phyloP scores from a whole-genome alignment of 2,888 invertebrate genomes.

The Fragum sueziense region DNA sequence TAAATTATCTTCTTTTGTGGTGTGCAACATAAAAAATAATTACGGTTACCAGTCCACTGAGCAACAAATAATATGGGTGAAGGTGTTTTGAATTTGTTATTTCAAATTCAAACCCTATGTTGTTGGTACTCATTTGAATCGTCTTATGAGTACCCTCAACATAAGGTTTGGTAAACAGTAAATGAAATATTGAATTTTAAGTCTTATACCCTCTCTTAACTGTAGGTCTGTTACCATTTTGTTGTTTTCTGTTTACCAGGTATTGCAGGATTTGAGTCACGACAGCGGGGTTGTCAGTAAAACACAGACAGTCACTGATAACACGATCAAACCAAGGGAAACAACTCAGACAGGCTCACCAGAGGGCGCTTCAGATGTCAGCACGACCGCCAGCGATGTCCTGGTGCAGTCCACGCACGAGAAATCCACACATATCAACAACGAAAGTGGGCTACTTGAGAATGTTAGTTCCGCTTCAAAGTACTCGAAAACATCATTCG shows the following conservation, averaged over 20 bases:
- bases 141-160: too few relatives aligned
- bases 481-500: slow-evolving; percentile 61
- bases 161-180: too few relatives aligned
- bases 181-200: too few relatives aligned
- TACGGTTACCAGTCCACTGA: too few relatives aligned
- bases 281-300: slow-evolving; percentile 68
- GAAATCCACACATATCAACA: slow-evolving; percentile 50
- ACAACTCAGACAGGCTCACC: slow-evolving; percentile 28
- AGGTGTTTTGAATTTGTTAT: too few relatives aligned
- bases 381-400: slow-evolving; percentile 73
- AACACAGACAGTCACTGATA: slow-evolving; percentile 48
- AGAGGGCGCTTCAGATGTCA: slow-evolving; percentile 65
- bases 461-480: slow-evolving; percentile 61
- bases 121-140: too few relatives aligned
- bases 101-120: too few relatives aligned
- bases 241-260: not conserved
- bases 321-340: slow-evolving; percentile 31
- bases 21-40: too few relatives aligned
- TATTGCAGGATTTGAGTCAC: slow-evolving; percentile 36
- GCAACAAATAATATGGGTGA: too few relatives aligned
- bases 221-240: too few relatives aligned
- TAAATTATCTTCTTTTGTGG: too few relatives aligned
- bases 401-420: slow-evolving; percentile 69
- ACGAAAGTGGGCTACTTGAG: slow-evolving; percentile 34
- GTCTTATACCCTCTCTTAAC: too few relatives aligned